phyloP scores from a whole-genome alignment of 2,888 invertebrate species.

The Maniola hyperantus region DNA sequence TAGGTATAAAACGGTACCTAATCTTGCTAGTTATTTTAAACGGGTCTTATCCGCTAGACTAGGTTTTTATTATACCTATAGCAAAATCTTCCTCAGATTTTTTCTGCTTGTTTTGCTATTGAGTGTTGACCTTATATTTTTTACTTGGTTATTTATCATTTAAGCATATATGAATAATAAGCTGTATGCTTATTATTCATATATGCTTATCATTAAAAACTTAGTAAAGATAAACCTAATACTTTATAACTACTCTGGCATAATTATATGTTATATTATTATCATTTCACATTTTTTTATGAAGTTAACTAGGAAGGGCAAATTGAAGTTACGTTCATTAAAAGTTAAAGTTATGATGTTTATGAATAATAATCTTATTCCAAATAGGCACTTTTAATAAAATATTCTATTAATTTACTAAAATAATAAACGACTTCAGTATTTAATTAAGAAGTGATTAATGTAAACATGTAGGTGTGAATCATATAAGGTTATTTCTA shows the following conservation, averaged over 20 bases:
- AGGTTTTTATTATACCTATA: neutral
- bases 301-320: too few relatives aligned
- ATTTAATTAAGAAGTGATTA: conserved; percentile 20
- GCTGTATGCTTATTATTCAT: too few relatives aligned
- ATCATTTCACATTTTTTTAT: too few relatives aligned
- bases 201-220: neutral
- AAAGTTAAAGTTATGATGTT: too few relatives aligned
- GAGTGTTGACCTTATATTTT: conserved; percentile 14
- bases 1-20: too few relatives aligned
- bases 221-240: neutral
- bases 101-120: neutral
- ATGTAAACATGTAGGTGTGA: conserved; percentile 22
- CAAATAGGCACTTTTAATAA: conserved; percentile 1
- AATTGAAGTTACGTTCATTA: too few relatives aligned
- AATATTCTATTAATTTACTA: conserved; percentile 1
- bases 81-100: conserved; percentile 1
- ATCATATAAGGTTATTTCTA: conserved; percentile 19
- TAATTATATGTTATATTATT: neutral
- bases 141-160: neutral
- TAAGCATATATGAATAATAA: conserved; percentile 13
- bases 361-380: neutral
- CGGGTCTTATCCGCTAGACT: neutral
- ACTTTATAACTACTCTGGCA: neutral
- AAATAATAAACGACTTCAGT: conserved; percentile 8
- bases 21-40: too few relatives aligned